Percentiles rank a stretch among this genome's conserved stretches.
Conservation (phyloP, 2,888 invertebrate species). For the Nomada ruficornis region DNA sequence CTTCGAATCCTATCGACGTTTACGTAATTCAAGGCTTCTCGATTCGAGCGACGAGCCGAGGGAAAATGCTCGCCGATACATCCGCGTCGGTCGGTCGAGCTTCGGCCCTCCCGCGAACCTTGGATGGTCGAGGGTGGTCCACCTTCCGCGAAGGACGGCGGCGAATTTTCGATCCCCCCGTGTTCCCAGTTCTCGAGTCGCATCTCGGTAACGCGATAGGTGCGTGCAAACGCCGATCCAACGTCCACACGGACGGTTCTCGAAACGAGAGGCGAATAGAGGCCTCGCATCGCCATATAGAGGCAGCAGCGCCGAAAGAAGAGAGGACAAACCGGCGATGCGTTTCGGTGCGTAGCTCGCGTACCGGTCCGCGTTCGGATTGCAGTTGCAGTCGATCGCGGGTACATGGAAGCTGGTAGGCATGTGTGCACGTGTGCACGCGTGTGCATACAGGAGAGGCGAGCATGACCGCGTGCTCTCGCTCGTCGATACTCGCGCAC, state of each 20-base stretch:
- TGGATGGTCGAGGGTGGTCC: neutral
- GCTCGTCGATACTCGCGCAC: conserved; percentile 53
- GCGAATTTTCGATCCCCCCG: too few species aligned
- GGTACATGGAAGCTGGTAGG: conserved; percentile 12
- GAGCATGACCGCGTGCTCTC: conserved; percentile 37
- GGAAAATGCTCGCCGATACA: conserved; percentile 57
- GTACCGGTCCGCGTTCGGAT: conserved; percentile 48
- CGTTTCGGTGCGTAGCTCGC: conserved; percentile 53
- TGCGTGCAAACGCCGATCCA: neutral
- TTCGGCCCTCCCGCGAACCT: neutral
- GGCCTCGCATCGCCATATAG: conserved; percentile 1
- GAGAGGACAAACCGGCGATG: conserved; percentile 46
- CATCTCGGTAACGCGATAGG: neutral
- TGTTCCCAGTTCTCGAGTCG: neutral
- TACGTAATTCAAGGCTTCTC: conserved; percentile 72
- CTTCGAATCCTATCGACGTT: conserved; percentile 64
- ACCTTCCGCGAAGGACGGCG: too few species aligned
- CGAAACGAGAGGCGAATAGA: neutral
- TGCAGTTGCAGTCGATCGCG: conserved; percentile 16
- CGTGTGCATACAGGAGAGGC: neutral
- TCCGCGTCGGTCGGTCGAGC: conserved; percentile 41
- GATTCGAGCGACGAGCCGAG: conserved; percentile 61
- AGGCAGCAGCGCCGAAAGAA: conserved; percentile 34
- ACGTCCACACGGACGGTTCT: neutral
- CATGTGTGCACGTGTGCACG: conserved; percentile 6